phyloP scores from a whole-genome alignment of 2,113 vertebrate genomes.

The Psammodynastes pulverulentus region DNA sequence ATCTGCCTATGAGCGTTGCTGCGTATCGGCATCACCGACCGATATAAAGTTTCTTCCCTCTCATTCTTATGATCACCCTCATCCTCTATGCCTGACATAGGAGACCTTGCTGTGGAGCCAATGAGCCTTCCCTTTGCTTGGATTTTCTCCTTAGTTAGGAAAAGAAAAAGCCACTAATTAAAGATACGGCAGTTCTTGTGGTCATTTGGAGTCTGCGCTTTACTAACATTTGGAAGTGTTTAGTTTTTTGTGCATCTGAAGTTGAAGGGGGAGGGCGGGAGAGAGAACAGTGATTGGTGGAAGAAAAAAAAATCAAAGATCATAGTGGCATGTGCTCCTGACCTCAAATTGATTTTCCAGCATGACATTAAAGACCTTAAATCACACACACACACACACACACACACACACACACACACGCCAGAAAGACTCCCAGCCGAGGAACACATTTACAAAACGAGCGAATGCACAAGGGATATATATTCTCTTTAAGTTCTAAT shows the following conservation, averaged over 20 bases:
- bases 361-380: slow-evolving; percentile 31
- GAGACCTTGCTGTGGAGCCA: slow-evolving; percentile 23
- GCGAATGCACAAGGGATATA: neutral
- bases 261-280: neutral
- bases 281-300: slow-evolving; percentile 8
- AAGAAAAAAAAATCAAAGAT: slow-evolving; percentile 26
- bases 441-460: slow-evolving; percentile 8
- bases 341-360: slow-evolving; percentile 37
- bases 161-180: slow-evolving; percentile 44
- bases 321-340: slow-evolving; percentile 22
- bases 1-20: neutral
- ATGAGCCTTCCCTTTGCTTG: slow-evolving; percentile 22
- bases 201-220: slow-evolving; percentile 30
- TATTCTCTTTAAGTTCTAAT: neutral
- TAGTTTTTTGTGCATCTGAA: slow-evolving; percentile 43
- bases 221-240: slow-evolving; percentile 42
- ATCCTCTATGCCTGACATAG: neutral
- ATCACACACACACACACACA: neutral
- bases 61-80: neutral
- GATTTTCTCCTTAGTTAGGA: slow-evolving; percentile 37
- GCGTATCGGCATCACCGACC: neutral
- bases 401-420: neutral
- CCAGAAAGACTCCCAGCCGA: slow-evolving; percentile 1
- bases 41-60: neutral
- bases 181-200: slow-evolving; percentile 37